phyloP scores from a whole-genome alignment of 2,888 invertebrate genomes.

The Ectemnius continuus region DNA sequence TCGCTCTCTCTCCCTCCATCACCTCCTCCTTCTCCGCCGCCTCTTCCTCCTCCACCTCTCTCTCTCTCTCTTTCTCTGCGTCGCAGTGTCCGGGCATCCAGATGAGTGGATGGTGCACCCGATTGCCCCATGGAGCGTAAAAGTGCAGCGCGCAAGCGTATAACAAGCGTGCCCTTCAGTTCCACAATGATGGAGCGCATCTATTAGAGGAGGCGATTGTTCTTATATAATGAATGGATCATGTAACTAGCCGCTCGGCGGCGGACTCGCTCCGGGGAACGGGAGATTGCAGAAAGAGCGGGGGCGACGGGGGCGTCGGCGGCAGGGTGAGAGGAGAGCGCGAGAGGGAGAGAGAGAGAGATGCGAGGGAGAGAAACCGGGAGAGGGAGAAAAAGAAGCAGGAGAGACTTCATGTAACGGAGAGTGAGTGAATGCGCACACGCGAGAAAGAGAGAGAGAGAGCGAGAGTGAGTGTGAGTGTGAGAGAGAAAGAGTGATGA shows the following conservation, averaged over 20 bases:
- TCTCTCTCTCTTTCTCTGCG: no score
- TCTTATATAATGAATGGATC: conserved; percentile 78
- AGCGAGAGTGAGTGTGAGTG: conserved; percentile 22
- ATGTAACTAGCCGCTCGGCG: conserved; percentile 74
- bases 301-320: conserved; percentile 3
- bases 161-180: conserved; percentile 72
- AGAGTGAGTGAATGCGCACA: conserved; percentile 11
- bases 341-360: conserved; percentile 40
- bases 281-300: conserved; percentile 17
- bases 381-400: conserved; percentile 13
- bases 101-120: background rate
- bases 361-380: conserved; percentile 19
- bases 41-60: no score
- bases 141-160: conserved; percentile 49
- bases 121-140: conserved; percentile 32
- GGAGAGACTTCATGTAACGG: background rate
- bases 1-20: no score
- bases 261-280: conserved; percentile 55
- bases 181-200: conserved; percentile 73
- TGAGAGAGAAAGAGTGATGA: conserved; percentile 20
- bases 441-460: conserved; percentile 14
- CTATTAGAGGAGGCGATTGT: conserved; percentile 76
- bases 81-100: no score
- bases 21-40: no score
- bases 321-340: conserved; percentile 22